Evolutionary conservation across 1,140 invertebrate species (phyloP).

Genomic region (Cyrtorhinus lividipennis): DNA sequence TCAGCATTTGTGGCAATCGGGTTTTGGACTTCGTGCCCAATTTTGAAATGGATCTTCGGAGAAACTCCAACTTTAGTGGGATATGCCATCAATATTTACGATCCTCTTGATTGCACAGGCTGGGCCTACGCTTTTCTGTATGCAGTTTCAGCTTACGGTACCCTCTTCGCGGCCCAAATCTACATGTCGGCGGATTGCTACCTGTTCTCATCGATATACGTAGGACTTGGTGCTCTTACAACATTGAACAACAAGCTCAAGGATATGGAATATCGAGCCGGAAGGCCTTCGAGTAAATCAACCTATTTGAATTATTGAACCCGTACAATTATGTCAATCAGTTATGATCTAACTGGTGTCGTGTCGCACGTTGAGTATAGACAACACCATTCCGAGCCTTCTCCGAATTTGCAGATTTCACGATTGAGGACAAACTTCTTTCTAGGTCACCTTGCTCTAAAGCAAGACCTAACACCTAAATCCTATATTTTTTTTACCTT

Average conservation of each 20-base stretch:
- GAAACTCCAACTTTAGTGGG: background rate
- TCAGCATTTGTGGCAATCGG: no score
- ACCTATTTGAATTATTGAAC: no score
- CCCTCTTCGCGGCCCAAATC: background rate
- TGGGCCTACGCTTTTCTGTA: background rate
- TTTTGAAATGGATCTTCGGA: conserved; percentile 2
- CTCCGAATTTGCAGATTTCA: no score
- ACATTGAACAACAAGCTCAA: background rate
- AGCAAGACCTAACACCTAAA: no score
- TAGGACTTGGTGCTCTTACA: background rate
- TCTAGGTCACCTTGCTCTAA: no score
- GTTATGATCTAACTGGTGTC: no score
- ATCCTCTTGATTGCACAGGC: background rate
- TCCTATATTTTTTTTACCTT: no score
- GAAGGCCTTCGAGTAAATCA: no score
- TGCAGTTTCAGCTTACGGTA: background rate
- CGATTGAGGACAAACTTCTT: no score
- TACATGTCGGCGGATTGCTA: conserved; percentile 12
- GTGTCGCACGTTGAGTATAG: no score
- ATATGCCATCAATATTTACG: conserved; percentile 1
- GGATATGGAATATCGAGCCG: background rate
- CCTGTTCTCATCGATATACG: conserved; percentile 4
- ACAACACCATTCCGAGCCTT: no score
- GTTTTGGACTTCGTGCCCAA: background rate
- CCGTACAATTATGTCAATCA: no score